Percentiles rank a stretch among this genome's conserved stretches.
Conservation (phyloP, 2,797 vertebrate genomes). For the Rhadinocentrus ornatus region DNA sequence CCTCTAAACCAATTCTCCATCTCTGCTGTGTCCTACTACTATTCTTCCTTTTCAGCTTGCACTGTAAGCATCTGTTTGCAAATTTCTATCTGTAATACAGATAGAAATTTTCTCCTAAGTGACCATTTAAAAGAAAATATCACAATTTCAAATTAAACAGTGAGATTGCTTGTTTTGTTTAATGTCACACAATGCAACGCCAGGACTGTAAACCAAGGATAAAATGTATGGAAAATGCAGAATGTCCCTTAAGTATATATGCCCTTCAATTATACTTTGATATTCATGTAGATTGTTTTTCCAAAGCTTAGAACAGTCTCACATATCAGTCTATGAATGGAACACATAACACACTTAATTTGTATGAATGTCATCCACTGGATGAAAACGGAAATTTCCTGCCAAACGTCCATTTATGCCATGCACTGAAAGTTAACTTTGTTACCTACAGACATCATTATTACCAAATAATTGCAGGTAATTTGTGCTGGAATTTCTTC, state of each 20-base stretch:
- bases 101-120: neutral
- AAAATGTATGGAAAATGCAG: too few species aligned
- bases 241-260: too few species aligned
- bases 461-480: neutral
- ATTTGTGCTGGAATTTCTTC: slow-evolving; percentile 17
- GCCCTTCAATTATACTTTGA: too few species aligned
- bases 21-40: neutral
- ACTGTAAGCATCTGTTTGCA: neutral
- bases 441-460: slow-evolving; percentile 19
- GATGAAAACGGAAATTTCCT: neutral
- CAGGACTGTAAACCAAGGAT: neutral
- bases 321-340: neutral
- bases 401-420: slow-evolving; percentile 6
- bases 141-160: neutral
- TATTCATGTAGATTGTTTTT: too few species aligned
- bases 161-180: neutral
- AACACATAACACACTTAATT: neutral
- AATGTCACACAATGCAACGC: neutral
- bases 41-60: neutral
- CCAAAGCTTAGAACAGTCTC: too few species aligned
- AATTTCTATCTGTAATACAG: too few species aligned
- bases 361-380: neutral
- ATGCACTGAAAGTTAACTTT: slow-evolving; percentile 1
- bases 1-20: neutral
- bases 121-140: neutral